Evolutionary conservation across 2,888 invertebrate genomes (phyloP).

Genomic region (Cacoxenus indagator): DNA sequence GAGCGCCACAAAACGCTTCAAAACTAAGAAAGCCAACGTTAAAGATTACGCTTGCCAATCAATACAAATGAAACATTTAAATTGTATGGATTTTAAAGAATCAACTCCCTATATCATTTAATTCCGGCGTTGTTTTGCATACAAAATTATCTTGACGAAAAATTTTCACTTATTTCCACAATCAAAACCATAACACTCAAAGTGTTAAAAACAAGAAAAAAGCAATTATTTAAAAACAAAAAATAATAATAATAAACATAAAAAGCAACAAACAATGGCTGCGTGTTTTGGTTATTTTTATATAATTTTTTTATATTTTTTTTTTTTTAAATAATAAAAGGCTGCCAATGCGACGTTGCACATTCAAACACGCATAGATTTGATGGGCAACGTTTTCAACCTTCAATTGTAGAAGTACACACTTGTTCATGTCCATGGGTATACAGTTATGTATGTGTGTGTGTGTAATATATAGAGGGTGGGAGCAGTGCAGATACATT

Average conservation of each 20-base stretch:
- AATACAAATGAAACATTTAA: background rate
- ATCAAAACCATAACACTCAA: slow-evolving; percentile 45
- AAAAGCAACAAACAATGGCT: background rate
- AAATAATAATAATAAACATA: background rate
- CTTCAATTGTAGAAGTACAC: slow-evolving; percentile 51
- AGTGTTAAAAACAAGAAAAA: background rate
- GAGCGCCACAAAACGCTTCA: slow-evolving; percentile 24
- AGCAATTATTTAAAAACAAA: background rate
- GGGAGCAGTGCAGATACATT: slow-evolving; percentile 36
- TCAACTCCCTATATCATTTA: background rate
- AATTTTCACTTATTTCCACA: slow-evolving; percentile 62
- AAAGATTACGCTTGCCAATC: too few relatives aligned
- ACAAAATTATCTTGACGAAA: slow-evolving; percentile 30
- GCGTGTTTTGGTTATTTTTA: slow-evolving; percentile 18
- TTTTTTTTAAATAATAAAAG: slow-evolving; percentile 44
- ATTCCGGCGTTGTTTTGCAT: slow-evolving; percentile 24
- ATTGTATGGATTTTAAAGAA: background rate
- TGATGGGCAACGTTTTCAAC: slow-evolving; percentile 41
- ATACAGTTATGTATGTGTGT: background rate
- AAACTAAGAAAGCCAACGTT: too few relatives aligned
- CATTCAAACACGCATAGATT: slow-evolving; percentile 52
- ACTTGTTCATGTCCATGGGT: background rate
- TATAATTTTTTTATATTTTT: slow-evolving; percentile 31
- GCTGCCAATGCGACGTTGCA: slow-evolving; percentile 61
- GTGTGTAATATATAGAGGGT: background rate